Evolutionary conservation across 2,797 vertebrate genomes (phyloP).

Genomic region (Lerista edwardsae): DNA sequence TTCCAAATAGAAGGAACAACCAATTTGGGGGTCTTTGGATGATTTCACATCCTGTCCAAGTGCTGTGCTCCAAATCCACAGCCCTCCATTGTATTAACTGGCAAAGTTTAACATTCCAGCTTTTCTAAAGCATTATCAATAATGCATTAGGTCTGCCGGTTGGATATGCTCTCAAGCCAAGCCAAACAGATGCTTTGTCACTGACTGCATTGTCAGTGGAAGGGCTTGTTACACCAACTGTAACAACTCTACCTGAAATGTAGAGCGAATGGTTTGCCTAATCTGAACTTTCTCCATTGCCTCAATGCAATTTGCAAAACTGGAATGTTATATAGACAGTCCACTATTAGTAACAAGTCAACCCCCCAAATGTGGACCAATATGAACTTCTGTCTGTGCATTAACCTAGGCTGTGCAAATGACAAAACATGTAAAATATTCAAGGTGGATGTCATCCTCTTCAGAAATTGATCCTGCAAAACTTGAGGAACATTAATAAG

Average conservation of each 20-base stretch:
- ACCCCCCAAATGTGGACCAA: neutral
- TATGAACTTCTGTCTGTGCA: neutral
- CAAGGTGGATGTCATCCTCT: neutral
- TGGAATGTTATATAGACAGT: neutral
- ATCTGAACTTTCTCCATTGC: neutral
- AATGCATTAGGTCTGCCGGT: conserved; percentile 23
- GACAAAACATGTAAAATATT: neutral
- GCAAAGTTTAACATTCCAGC: conserved; percentile 18
- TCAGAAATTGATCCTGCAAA: neutral
- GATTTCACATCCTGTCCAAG: neutral
- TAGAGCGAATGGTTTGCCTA: neutral
- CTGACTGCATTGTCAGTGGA: conserved; percentile 39
- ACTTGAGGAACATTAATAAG: neutral
- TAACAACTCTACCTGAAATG: neutral
- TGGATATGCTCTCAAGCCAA: conserved; percentile 32
- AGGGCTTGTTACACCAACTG: neutral
- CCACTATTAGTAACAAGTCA: neutral
- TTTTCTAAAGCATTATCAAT: neutral
- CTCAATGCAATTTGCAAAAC: neutral
- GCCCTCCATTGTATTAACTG: neutral
- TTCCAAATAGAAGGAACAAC: neutral
- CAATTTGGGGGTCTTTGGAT: neutral
- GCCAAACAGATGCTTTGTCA: conserved; percentile 18
- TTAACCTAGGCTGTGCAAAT: neutral
- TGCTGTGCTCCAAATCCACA: conserved; percentile 5